phyloP scores from a whole-genome alignment of 1,140 invertebrate species.

The Drosophila novamexicana region DNA sequence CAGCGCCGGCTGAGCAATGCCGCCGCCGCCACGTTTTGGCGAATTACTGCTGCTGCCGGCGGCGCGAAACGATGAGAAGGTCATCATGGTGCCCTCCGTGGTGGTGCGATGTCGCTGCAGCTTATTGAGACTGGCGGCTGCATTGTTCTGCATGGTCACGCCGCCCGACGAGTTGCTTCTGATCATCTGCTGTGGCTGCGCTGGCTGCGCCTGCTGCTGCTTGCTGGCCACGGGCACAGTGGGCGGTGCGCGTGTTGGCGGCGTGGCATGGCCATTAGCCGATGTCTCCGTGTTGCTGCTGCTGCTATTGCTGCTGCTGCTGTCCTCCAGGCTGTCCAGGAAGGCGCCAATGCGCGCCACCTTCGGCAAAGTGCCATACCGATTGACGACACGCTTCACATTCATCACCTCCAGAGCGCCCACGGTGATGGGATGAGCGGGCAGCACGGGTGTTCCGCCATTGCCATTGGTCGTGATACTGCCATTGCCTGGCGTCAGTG shows the following conservation, averaged over 20 bases:
- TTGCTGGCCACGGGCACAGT: slow-evolving; percentile 72
- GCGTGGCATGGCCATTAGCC: slow-evolving; percentile 66
- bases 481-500: slow-evolving; percentile 3
- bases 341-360: slow-evolving; percentile 97
- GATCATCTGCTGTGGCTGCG: slow-evolving; percentile 89
- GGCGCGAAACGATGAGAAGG: slow-evolving; percentile 85
- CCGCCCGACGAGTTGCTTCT: slow-evolving; percentile 93
- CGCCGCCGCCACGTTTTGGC: slow-evolving; percentile 85
- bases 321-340: slow-evolving; percentile 92
- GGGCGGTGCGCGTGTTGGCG: slow-evolving; percentile 25
- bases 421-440: slow-evolving; percentile 86
- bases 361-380: slow-evolving; percentile 98
- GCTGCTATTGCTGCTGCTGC: slow-evolving; percentile 31
- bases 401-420: slow-evolving; percentile 98
- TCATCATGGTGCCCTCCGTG: slow-evolving; percentile 84
- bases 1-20: slow-evolving; percentile 85
- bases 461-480: slow-evolving; percentile 38
- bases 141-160: slow-evolving; percentile 87
- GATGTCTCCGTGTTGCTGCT: slow-evolving; percentile 20
- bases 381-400: slow-evolving; percentile 97
- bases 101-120: slow-evolving; percentile 85
- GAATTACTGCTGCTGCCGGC: slow-evolving; percentile 84
- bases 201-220: slow-evolving; percentile 83
- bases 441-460: slow-evolving; percentile 29
- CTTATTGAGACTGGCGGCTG: slow-evolving; percentile 85